phyloP scores from a whole-genome alignment of 2,888 invertebrate genomes.

The Euzophera pinguis region DNA sequence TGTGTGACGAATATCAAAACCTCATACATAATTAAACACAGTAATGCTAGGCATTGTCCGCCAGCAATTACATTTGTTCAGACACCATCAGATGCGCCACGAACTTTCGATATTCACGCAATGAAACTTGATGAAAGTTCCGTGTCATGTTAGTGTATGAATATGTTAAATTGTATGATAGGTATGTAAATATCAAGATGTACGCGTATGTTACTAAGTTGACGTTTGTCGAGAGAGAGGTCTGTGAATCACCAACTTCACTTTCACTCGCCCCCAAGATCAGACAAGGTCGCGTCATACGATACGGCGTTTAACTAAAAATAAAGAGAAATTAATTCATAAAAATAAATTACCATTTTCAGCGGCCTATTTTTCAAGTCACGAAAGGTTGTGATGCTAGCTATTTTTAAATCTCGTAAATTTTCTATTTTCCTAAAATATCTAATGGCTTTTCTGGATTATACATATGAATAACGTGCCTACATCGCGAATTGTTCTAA shows the following conservation, averaged over 20 bases:
- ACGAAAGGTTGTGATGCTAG: too few relatives aligned
- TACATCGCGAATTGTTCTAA: too few relatives aligned
- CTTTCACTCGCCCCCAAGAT: conserved; percentile 60
- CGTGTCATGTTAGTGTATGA: conserved; percentile 38
- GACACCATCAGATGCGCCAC: conserved; percentile 30
- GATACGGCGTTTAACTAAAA: conserved; percentile 5
- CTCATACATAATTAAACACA: not conserved
- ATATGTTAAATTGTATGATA: conserved; percentile 43
- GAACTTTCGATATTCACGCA: conserved; percentile 44
- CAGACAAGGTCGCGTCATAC: conserved; percentile 24
- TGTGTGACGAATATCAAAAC: not conserved
- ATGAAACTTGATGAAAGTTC: conserved; percentile 58
- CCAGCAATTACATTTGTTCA: conserved; percentile 12
- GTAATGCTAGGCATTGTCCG: not conserved
- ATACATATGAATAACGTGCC: too few relatives aligned
- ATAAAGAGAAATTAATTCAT: not conserved
- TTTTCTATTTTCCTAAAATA: too few relatives aligned
- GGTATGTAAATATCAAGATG: conserved; percentile 14
- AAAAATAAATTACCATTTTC: not conserved
- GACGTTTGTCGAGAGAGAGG: conserved; percentile 53
- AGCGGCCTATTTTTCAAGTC: not conserved
- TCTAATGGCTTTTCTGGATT: too few relatives aligned
- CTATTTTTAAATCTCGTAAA: too few relatives aligned
- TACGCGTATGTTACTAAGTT: conserved; percentile 33
- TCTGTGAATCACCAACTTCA: conserved; percentile 58